Base-by-base conservation (phyloP, 2,113 vertebrate species). In the Laticauda colubrina region DNA sequence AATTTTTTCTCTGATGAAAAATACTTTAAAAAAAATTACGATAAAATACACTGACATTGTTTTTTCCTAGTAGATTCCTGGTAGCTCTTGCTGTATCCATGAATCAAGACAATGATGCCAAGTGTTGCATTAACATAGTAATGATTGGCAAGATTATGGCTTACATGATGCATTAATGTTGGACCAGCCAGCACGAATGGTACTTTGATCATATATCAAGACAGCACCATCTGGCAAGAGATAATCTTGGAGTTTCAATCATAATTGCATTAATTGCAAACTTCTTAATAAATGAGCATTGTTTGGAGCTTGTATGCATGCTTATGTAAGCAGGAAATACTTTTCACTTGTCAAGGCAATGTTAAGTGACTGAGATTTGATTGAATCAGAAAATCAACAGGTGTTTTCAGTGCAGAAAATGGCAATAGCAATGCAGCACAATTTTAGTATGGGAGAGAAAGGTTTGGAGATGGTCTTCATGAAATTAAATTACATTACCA, bases 21-120 rank as follows among this genome's bases (percentile, higher is more conserved):
- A 57, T 90, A 48, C 55, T 85, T 93, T 57, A 4, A 4, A 45
- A 45, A 45, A 45, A 45, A 43, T 88, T 51, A 45, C 29, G 94
- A 95, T 81, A 93, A 95, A 96, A 92, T 43, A 56, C 15, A 93
- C 23, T 59, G 86, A 90, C 43, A 96, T 92, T 48, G 23, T 89
- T 69, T 64, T 1, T 91, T 90, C 94, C 23, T 88, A 93, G 90
- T 56, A 0, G 45, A 18, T 94, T 97, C 34, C 88, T 95, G 92
- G 92, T 95, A 96, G 69, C 14, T 92, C 53, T 59, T 94, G 92
- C 24, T 93, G 75, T 96, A 96, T 95, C 92, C 94, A 94, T 96
- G 34, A 95, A 93, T 95, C 94, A 95, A 95, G 75, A 51, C 21
- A 95, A 94, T 69, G 90, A 90, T 26, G 85, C 10, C 45, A 94